phyloP scores from a whole-genome alignment of 2,113 vertebrate species.

The Rhadina sibilatrix region DNA sequence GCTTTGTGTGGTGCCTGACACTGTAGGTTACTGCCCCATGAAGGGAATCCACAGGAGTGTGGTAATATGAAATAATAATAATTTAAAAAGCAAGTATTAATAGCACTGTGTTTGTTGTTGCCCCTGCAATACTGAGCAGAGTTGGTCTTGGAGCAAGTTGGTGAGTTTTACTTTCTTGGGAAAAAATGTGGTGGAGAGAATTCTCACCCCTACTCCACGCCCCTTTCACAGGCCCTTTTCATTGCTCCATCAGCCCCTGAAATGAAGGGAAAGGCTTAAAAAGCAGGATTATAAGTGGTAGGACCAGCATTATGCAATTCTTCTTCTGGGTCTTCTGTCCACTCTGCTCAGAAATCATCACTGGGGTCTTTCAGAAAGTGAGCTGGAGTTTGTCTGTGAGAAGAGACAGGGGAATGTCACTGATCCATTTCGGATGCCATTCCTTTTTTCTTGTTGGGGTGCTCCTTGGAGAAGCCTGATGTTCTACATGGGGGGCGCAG shows the following conservation, averaged over 20 bases:
- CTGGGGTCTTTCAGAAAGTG: background rate
- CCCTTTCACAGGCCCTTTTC: background rate
- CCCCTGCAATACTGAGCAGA: no score
- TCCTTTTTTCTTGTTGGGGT: background rate
- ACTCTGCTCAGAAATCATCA: background rate
- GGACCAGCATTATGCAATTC: background rate
- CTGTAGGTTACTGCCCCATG: background rate
- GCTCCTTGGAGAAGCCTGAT: background rate
- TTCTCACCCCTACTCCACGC: background rate
- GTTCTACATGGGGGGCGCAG: accelerated
- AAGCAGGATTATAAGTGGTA: background rate
- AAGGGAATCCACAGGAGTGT: background rate
- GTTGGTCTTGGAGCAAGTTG: background rate
- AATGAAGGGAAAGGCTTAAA: background rate
- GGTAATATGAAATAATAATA: background rate
- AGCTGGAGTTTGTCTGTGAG: background rate
- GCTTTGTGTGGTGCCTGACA: background rate
- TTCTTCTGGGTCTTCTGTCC: background rate
- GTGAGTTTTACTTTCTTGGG: background rate
- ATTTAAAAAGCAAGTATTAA: background rate
- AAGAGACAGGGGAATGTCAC: background rate
- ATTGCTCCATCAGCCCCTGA: background rate
- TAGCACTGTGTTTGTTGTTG: background rate
- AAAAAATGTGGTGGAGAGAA: background rate
- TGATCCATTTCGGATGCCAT: accelerated